A percentile compares a stretch with the other conserved stretches of the same genome.
These are phyloP conservation scores for Ophonus ardosiacus DNA, from an alignment of 2,888 invertebrate genomes.

Conservation along the genomic window DNA sequence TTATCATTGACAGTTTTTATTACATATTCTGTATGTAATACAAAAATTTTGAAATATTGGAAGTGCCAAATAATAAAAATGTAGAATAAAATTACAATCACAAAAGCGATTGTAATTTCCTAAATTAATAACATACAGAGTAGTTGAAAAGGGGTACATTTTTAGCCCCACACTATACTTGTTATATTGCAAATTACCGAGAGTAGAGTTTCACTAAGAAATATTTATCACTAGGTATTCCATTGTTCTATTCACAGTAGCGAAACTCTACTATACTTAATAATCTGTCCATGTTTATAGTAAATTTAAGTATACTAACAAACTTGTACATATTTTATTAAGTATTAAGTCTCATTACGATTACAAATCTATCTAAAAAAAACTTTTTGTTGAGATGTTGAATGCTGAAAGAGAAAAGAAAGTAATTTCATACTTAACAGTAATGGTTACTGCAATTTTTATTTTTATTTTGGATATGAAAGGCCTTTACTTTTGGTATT, in stretches of 20 bases:
- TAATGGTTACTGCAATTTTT: not conserved
- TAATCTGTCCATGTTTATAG: slow-evolving; percentile 55
- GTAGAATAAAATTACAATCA: slow-evolving; percentile 8
- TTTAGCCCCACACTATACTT: not conserved
- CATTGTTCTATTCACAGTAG: slow-evolving; percentile 30
- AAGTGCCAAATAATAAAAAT: slow-evolving; percentile 36
- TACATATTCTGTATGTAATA: slow-evolving; percentile 29
- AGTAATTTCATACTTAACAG: not conserved
- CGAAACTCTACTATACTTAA: slow-evolving; percentile 52
- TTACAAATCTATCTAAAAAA: not conserved
- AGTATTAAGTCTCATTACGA: slow-evolving; percentile 1
- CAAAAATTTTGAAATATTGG: slow-evolving; percentile 28
- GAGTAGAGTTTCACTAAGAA: slow-evolving; percentile 31
- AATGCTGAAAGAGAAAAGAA: slow-evolving; percentile 8
- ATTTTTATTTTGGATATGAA: not conserved
- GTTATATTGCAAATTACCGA: slow-evolving; percentile 13
- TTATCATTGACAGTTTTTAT: slow-evolving; percentile 43
- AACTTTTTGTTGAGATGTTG: not conserved
- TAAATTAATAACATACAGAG: slow-evolving; percentile 40
- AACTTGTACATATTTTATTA: slow-evolving; percentile 41
- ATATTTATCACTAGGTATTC: slow-evolving; percentile 27
- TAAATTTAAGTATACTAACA: slow-evolving; percentile 41
- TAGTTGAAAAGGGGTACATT: not conserved
- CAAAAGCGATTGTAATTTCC: not conserved
- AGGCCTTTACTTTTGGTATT: not conserved